Evolutionary conservation across 2,888 invertebrate genomes (phyloP).

Genomic region (Drosophila conformis): DNA sequence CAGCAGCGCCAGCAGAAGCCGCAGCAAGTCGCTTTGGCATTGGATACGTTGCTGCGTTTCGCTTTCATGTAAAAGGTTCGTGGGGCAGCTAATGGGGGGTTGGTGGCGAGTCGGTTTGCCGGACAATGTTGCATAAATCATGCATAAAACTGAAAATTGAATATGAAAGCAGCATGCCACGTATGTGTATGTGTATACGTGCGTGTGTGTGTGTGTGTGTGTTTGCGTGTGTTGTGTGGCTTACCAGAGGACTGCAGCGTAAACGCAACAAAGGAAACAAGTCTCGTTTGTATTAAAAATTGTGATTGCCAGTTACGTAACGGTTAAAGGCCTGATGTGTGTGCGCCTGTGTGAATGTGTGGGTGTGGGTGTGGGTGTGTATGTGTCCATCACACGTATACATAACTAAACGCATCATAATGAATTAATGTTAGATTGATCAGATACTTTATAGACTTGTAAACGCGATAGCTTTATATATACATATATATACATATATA

Average conservation of each 20-base stretch:
- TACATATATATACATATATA: neutral
- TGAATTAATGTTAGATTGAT: neutral
- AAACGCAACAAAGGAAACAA: slow-evolving; percentile 61
- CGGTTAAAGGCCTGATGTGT: slow-evolving; percentile 38
- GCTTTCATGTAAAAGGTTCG: slow-evolving; percentile 42
- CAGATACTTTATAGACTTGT: neutral
- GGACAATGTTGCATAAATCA: slow-evolving; percentile 69
- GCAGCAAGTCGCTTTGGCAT: slow-evolving; percentile 59
- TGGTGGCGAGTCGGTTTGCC: slow-evolving; percentile 52
- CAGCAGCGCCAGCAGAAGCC: slow-evolving; percentile 24
- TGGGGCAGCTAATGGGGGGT: neutral
- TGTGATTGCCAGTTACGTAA: slow-evolving; percentile 53
- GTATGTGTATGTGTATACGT: slow-evolving; percentile 4
- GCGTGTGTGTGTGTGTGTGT: slow-evolving; percentile 86
- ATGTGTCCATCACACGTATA: neutral
- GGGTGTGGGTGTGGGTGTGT: neutral
- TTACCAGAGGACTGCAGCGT: slow-evolving; percentile 34
- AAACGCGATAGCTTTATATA: neutral
- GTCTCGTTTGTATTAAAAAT: slow-evolving; percentile 64
- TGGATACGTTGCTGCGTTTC: slow-evolving; percentile 58
- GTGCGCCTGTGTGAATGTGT: neutral
- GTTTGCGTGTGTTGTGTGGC: slow-evolving; percentile 82
- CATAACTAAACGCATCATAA: neutral
- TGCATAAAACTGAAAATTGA: slow-evolving; percentile 70
- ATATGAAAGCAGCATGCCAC: slow-evolving; percentile 85